Conservation (phyloP, 1,140 invertebrate genomes). For the Tenebrio molitor region DNA sequence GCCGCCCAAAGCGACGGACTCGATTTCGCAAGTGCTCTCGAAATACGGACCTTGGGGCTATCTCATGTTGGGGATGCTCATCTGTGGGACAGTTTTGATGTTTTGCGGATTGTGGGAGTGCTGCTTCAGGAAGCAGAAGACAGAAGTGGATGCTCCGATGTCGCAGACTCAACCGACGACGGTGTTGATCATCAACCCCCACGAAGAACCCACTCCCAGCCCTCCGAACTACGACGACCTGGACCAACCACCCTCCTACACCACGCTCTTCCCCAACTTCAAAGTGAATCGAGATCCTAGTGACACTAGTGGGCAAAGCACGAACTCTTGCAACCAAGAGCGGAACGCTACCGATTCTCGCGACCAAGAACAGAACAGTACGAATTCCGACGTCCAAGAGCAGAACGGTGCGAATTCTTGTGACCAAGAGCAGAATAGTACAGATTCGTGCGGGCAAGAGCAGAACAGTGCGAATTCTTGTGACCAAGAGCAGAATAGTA, state of each 20-base stretch:
- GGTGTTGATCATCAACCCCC: slow-evolving; percentile 56
- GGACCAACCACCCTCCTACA: slow-evolving; percentile 66
- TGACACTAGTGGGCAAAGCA: slow-evolving; percentile 16
- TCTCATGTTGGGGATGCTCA: slow-evolving; percentile 74
- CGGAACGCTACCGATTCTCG: background rate
- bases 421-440: too few relatives aligned
- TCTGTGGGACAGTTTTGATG: slow-evolving; percentile 74
- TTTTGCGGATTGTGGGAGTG: slow-evolving; percentile 75
- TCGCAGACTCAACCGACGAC: slow-evolving; percentile 51
- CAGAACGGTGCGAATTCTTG: too few relatives aligned
- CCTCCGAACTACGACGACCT: slow-evolving; percentile 67
- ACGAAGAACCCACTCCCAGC: slow-evolving; percentile 11
- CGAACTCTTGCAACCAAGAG: slow-evolving; percentile 1
- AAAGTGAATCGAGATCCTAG: slow-evolving; percentile 41
- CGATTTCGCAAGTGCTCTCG: slow-evolving; percentile 68
- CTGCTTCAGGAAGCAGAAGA: slow-evolving; percentile 64
- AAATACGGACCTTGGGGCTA: slow-evolving; percentile 78
- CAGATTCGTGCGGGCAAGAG: too few relatives aligned
- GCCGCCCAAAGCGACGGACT: slow-evolving; percentile 56
- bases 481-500: too few relatives aligned
- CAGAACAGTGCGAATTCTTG: too few relatives aligned
- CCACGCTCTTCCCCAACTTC: slow-evolving; percentile 61
- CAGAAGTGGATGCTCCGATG: slow-evolving; percentile 59
- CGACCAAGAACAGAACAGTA: too few relatives aligned
- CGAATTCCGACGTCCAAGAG: too few relatives aligned